These are phyloP conservation scores for Garrulus glandarius DNA, from an alignment of 2,797 vertebrate species.

Conservation along the genomic window DNA sequence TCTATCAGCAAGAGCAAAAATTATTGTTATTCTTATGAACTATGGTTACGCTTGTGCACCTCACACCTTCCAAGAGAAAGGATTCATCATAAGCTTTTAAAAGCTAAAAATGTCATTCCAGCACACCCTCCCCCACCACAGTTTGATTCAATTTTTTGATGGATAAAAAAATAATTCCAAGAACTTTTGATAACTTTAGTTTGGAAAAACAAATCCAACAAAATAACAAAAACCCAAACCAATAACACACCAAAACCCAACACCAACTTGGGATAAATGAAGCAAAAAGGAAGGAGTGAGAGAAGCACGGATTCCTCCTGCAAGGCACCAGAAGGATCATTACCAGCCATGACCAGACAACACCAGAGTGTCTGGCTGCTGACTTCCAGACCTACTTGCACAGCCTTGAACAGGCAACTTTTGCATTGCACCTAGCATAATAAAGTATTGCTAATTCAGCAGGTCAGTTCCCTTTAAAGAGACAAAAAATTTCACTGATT, in stretches of 20 bases:
- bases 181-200: not conserved
- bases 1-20: not conserved
- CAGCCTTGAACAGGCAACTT: not conserved
- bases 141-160: not conserved
- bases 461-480: not conserved
- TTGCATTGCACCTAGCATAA: not conserved
- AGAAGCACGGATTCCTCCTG: not conserved
- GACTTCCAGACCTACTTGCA: not conserved
- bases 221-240: not conserved
- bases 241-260: not conserved
- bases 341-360: not conserved
- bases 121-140: not conserved
- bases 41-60: not conserved
- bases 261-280: not conserved
- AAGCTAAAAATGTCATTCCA: not conserved
- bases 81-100: not conserved
- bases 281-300: not conserved
- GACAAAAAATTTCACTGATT: accelerated
- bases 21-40: not conserved
- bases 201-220: not conserved
- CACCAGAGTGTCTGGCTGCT: not conserved
- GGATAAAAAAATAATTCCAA: not conserved
- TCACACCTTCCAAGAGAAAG: not conserved
- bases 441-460: not conserved
- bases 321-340: not conserved